These are phyloP conservation scores for Oryzias sinensis DNA, from an alignment of 2,797 vertebrate species.

Conservation along the genomic window DNA sequence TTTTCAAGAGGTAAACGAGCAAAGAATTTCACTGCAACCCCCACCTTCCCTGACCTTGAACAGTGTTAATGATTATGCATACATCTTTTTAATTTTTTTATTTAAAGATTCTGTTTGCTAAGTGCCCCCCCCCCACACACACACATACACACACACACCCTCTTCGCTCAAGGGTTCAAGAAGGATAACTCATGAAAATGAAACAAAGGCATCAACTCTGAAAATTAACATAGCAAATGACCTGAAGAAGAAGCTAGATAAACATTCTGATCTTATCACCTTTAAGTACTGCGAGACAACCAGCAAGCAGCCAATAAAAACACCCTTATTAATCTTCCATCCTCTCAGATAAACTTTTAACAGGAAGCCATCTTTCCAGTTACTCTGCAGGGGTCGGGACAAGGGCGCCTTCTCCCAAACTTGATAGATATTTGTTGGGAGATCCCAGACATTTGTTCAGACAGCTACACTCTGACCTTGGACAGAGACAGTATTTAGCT, in stretches of 20 bases:
- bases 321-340: constrained; percentile 85
- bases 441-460: constrained; percentile 71
- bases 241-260: constrained; percentile 89
- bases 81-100: constrained; percentile 79
- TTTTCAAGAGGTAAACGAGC: constrained; percentile 91
- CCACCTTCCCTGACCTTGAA: constrained; percentile 52
- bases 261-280: constrained; percentile 91
- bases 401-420: constrained; percentile 83
- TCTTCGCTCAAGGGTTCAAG: constrained; percentile 85
- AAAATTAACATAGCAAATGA: constrained; percentile 98
- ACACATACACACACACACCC: constrained; percentile 47
- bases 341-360: constrained; percentile 87
- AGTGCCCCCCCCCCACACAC: constrained; percentile 81
- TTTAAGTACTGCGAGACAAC: constrained; percentile 78
- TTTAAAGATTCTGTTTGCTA: constrained; percentile 90
- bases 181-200: constrained; percentile 87
- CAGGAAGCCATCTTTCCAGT: constrained; percentile 88
- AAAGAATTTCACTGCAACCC: constrained; percentile 85
- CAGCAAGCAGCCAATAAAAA: constrained; percentile 89
- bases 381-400: constrained; percentile 84
- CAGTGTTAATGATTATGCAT: constrained; percentile 93
- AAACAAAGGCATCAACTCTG: constrained; percentile 95
- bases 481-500: constrained; percentile 75
- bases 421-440: constrained; percentile 77
- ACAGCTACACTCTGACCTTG: constrained; percentile 77